Evolutionary conservation across 1,140 invertebrate genomes (phyloP).

Genomic region (Aradophagus sp.): DNA sequence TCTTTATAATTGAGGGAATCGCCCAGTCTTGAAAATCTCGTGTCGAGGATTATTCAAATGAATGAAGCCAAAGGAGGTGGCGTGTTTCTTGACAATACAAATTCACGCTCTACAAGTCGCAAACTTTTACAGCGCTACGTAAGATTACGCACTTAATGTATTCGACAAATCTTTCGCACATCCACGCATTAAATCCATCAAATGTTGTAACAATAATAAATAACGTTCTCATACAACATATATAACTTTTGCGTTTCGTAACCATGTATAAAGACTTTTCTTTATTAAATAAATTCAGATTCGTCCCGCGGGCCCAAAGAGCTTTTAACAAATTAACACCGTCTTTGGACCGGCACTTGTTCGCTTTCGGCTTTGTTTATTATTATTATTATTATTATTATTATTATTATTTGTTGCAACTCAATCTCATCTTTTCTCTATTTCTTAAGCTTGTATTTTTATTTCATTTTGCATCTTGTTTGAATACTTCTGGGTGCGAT

Average conservation of each 20-base stretch:
- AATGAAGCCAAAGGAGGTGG: constrained; percentile 28
- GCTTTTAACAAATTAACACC: constrained; percentile 74
- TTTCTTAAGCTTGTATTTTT: too few relatives aligned
- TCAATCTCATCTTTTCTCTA: not conserved
- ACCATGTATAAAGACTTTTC: constrained; percentile 70
- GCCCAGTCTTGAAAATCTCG: constrained; percentile 18
- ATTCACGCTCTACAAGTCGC: constrained; percentile 39
- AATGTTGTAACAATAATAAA: constrained; percentile 69
- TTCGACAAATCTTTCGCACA: constrained; percentile 22
- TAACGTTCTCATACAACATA: constrained; percentile 71
- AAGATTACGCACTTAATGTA: constrained; percentile 18
- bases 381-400: too few relatives aligned
- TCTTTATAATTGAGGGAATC: not conserved
- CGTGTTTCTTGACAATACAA: constrained; percentile 33
- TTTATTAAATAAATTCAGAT: constrained; percentile 46
- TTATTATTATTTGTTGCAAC: too few relatives aligned
- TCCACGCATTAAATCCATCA: constrained; percentile 30
- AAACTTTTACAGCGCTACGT: constrained; percentile 34
- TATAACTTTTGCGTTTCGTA: constrained; percentile 69
- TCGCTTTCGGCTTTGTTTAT: too few relatives aligned
- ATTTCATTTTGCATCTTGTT: constrained; percentile 2
- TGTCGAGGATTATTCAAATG: constrained; percentile 1
- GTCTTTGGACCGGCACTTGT: constrained; percentile 54
- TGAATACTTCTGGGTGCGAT: constrained; percentile 41
- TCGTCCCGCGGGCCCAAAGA: constrained; percentile 67